A percentile compares a stretch with the other conserved stretches of the same genome.
phyloP scores from a whole-genome alignment of 1,140 invertebrate genomes.

The Cydia strobilella region DNA sequence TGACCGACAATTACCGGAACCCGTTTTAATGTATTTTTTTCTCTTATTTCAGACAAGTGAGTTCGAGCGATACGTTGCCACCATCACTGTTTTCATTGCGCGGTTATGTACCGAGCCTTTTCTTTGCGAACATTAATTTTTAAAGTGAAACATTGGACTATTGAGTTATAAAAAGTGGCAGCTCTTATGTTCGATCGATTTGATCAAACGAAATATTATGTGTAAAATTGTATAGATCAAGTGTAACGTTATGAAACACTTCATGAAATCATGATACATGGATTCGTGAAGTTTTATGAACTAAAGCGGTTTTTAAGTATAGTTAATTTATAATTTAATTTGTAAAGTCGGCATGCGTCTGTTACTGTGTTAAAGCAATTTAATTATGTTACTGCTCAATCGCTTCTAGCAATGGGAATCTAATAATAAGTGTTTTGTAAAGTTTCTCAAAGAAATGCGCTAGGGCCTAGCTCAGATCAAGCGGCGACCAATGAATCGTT shows the following conservation, averaged over 20 bases:
- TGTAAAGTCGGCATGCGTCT: neutral
- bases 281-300: neutral
- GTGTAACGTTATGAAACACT: neutral
- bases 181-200: neutral
- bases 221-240: neutral
- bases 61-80: neutral
- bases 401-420: conserved; percentile 23
- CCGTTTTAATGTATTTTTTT: neutral
- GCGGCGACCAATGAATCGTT: conserved; percentile 18
- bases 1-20: neutral
- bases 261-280: neutral
- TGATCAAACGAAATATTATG: neutral
- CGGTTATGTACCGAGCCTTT: neutral
- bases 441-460: conserved; percentile 31
- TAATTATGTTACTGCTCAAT: conserved; percentile 33
- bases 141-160: neutral
- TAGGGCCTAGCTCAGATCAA: conserved; percentile 23
- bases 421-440: conserved; percentile 20
- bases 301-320: neutral
- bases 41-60: neutral
- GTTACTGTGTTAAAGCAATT: conserved; percentile 10
- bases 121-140: neutral
- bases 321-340: neutral
- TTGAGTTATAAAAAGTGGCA: neutral
- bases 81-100: neutral